Conservation (phyloP, 2,113 vertebrate species). For the Pantherophis guttatus region DNA sequence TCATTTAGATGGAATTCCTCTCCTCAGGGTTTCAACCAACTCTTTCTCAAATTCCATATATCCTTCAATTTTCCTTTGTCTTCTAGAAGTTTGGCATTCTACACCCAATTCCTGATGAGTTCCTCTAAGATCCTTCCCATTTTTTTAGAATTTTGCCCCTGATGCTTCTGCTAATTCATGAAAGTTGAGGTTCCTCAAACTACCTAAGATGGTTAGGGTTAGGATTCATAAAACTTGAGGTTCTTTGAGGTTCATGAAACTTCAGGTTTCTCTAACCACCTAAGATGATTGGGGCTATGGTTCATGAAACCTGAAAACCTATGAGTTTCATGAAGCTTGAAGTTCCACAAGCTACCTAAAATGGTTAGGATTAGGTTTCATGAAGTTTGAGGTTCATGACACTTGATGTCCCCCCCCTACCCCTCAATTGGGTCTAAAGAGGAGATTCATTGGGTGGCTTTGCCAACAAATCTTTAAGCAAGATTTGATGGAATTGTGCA, state of each 20-base stretch:
- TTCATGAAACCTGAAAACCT: no score
- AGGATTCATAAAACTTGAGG: not conserved
- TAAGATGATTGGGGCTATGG: no score
- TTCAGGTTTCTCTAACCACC: not conserved
- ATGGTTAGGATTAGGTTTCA: no score
- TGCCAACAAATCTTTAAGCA: not conserved
- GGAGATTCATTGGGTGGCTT: not conserved
- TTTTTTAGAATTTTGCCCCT: not conserved
- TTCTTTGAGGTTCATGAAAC: not conserved
- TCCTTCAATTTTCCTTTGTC: not conserved
- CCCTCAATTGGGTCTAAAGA: not conserved
- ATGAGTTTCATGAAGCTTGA: no score
- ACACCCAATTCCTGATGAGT: not conserved
- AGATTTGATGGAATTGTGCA: not conserved
- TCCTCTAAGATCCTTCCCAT: not conserved
- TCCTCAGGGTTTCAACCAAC: not conserved
- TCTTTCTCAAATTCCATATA: not conserved
- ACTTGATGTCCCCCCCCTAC: accelerated
- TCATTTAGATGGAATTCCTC: not conserved
- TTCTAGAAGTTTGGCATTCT: not conserved
- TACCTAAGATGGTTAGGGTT: not conserved
- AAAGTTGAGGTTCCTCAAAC: not conserved
- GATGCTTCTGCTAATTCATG: not conserved
- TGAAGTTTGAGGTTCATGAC: not conserved
- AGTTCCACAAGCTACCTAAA: no score